These are phyloP conservation scores for Crossocerus cetratus DNA, from an alignment of 2,888 invertebrate genomes.

Conservation along the genomic window DNA sequence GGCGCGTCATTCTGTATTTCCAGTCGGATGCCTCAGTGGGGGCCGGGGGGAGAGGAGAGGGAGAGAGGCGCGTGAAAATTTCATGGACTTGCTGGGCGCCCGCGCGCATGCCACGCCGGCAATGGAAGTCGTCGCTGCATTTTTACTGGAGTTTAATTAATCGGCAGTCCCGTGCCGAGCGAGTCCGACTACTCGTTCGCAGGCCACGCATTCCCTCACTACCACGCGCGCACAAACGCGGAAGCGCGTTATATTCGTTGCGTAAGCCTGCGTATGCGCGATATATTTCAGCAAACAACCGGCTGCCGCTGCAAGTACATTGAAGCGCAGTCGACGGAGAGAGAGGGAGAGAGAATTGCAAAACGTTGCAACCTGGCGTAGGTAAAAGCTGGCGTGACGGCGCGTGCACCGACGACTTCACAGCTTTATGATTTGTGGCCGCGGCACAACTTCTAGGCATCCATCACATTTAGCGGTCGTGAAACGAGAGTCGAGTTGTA, in stretches of 20 bases:
- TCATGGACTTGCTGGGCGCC: conserved; percentile 16
- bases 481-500: conserved; percentile 72
- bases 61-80: conserved; percentile 13
- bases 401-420: conserved; percentile 21
- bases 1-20: conserved; percentile 16
- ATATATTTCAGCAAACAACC: conserved; percentile 57
- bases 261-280: conserved; percentile 49
- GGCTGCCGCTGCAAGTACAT: conserved; percentile 39
- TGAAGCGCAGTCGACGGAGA: background rate
- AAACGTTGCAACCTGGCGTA: background rate
- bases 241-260: conserved; percentile 36
- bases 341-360: background rate
- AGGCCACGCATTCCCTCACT: conserved; percentile 1
- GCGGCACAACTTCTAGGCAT: conserved; percentile 60
- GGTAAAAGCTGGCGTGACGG: conserved; percentile 12
- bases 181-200: background rate
- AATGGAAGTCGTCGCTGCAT: conserved; percentile 36
- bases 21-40: background rate
- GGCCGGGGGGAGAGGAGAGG: background rate
- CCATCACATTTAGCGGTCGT: conserved; percentile 69
- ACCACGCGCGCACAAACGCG: conserved; percentile 44
- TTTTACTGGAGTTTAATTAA: conserved; percentile 62
- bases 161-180: conserved; percentile 44
- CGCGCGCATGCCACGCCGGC: conserved; percentile 13
- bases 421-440: conserved; percentile 66